Evolutionary conservation across 2,888 invertebrate genomes (phyloP).

Genomic region (Phymatocera aterrima): DNA sequence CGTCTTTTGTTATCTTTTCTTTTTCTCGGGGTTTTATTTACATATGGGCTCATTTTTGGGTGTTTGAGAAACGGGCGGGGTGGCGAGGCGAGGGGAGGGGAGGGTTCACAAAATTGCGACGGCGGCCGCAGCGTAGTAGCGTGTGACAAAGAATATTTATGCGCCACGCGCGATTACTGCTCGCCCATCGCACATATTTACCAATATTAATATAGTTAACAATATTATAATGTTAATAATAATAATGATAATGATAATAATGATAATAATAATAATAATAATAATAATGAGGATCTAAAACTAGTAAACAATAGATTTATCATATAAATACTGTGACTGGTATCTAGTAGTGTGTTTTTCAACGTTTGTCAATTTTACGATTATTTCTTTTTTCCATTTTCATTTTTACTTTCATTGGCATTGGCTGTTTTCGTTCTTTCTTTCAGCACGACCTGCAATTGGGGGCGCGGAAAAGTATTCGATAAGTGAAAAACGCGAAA

Average conservation of each 20-base stretch:
- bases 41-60: slow-evolving; percentile 17
- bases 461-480: not conserved
- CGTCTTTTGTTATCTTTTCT: not conserved
- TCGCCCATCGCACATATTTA: slow-evolving; percentile 42
- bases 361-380: slow-evolving; percentile 21
- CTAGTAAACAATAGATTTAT: slow-evolving; percentile 44
- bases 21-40: slow-evolving; percentile 25
- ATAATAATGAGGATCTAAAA: slow-evolving; percentile 39
- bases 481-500: not conserved
- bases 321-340: slow-evolving; percentile 45
- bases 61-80: too few species aligned
- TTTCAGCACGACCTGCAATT: not conserved
- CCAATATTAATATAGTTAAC: slow-evolving; percentile 54
- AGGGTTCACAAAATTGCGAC: too few species aligned
- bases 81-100: too few species aligned
- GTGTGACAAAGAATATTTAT: not conserved
- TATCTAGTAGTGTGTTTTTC: slow-evolving; percentile 44
- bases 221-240: slow-evolving; percentile 41
- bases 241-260: too few species aligned
- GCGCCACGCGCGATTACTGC: slow-evolving; percentile 6
- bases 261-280: too few species aligned
- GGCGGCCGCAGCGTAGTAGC: too few species aligned
- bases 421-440: not conserved
- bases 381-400: slow-evolving; percentile 41
- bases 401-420: slow-evolving; percentile 29